These are phyloP conservation scores for Amazona vittata DNA, from an alignment of 2,113 vertebrate genomes.

Conservation along the genomic window DNA sequence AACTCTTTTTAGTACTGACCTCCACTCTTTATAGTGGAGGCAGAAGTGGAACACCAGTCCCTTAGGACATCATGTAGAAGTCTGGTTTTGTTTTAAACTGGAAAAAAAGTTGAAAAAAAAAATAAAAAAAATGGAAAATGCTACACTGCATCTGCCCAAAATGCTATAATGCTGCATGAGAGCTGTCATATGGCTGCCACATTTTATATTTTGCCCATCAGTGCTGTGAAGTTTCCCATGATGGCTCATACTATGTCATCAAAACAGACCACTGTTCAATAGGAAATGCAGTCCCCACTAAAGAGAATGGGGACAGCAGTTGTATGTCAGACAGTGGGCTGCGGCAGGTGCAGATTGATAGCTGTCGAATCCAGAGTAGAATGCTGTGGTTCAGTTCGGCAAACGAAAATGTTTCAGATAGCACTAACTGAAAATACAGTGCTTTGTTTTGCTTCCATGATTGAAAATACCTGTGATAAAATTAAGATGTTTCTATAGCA, in stretches of 20 bases:
- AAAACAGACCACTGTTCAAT: background rate
- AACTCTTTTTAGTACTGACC: background rate
- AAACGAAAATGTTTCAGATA: background rate
- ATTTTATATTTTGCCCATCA: background rate
- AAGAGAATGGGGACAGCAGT: background rate
- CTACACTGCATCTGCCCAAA: background rate
- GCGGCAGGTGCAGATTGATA: background rate
- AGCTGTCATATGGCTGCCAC: background rate
- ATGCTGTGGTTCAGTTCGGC: background rate
- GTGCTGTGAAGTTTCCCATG: background rate
- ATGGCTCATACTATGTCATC: background rate
- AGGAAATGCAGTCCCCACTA: background rate
- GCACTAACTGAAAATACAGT: background rate
- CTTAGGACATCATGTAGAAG: no score
- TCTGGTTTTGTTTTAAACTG: background rate
- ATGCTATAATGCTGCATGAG: background rate
- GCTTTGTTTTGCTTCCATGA: background rate
- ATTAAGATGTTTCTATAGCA: background rate
- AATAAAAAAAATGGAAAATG: background rate
- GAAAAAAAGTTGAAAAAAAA: background rate
- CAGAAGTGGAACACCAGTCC: background rate
- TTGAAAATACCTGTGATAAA: background rate
- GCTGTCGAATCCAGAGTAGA: background rate
- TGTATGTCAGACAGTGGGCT: background rate
- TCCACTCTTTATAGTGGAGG: background rate